These are phyloP conservation scores for Gasteruption jaculator DNA, from an alignment of 2,888 invertebrate species.

Conservation along the genomic window DNA sequence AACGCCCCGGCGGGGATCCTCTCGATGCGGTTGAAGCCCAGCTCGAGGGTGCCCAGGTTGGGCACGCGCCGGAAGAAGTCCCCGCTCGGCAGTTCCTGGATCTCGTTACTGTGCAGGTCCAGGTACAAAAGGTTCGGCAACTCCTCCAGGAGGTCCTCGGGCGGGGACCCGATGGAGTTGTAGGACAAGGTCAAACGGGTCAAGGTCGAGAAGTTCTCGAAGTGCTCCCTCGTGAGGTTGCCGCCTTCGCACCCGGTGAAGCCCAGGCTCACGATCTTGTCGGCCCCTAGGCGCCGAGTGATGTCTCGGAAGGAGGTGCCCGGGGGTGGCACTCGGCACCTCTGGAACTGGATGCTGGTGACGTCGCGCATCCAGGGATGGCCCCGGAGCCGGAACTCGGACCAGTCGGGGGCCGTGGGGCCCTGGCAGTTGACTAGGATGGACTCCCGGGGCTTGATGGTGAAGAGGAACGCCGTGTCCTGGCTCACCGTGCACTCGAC, in stretches of 20 bases:
- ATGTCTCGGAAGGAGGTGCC: constrained; percentile 6
- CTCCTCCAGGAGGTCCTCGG: constrained; percentile 60
- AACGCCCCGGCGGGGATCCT: constrained; percentile 62
- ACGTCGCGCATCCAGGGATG: constrained; percentile 3
- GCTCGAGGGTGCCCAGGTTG: constrained; percentile 59
- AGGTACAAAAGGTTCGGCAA: constrained; percentile 62
- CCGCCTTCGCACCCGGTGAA: constrained; percentile 10
- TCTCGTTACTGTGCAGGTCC: constrained; percentile 60
- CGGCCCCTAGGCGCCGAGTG: constrained; percentile 4
- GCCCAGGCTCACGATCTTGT: neutral
- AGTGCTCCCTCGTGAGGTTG: constrained; percentile 56
- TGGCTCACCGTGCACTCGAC: no score
- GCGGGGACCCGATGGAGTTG: constrained; percentile 60
- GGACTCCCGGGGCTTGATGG: no score
- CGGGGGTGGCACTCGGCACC: constrained; percentile 9
- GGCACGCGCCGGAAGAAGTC: constrained; percentile 33
- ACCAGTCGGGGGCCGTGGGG: neutral
- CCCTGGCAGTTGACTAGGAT: neutral
- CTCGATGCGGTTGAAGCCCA: constrained; percentile 64
- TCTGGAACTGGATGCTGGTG: neutral
- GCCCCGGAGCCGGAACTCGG: neutral
- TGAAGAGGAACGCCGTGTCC: no score
- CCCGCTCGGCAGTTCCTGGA: constrained; percentile 6
- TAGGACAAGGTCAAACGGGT: constrained; percentile 59
- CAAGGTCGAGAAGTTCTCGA: constrained; percentile 56